A percentile compares a stretch with the other conserved stretches of the same genome.
Conservation (phyloP, 2,888 invertebrate species). For the Drosophila suboccidentalis region DNA sequence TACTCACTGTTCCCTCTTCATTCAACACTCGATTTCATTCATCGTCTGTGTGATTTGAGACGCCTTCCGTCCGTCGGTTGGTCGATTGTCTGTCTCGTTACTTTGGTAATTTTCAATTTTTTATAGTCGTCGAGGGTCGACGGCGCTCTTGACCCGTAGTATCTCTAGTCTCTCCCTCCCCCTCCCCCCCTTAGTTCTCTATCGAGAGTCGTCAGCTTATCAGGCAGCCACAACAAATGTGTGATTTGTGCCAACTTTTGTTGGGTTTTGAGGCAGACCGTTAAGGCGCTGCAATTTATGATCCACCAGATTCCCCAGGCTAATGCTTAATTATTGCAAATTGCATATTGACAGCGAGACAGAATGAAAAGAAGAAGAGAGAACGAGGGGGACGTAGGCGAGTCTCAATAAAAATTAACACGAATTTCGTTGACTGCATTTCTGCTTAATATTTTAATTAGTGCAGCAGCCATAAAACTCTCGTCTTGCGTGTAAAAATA, state of each 20-base stretch:
- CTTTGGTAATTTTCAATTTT: constrained; percentile 70
- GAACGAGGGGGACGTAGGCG: background rate
- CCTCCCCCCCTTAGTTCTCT: background rate
- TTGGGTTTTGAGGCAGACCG: background rate
- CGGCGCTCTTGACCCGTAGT: constrained; percentile 68
- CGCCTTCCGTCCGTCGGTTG: constrained; percentile 34
- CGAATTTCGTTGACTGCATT: constrained; percentile 68
- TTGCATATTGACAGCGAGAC: constrained; percentile 60
- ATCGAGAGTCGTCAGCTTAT: constrained; percentile 28
- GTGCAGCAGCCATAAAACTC: constrained; percentile 50
- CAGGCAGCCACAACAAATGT: constrained; percentile 32
- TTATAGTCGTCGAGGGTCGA: constrained; percentile 68
- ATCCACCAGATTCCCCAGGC: constrained; percentile 23
- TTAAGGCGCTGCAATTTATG: constrained; percentile 54
- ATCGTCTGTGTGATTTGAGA: constrained; percentile 60
- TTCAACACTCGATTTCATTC: constrained; percentile 76
- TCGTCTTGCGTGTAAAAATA: constrained; percentile 42
- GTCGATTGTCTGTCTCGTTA: constrained; percentile 31
- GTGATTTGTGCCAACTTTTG: constrained; percentile 34
- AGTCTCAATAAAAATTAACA: constrained; percentile 68
- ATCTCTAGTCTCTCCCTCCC: background rate
- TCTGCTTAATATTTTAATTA: constrained; percentile 70
- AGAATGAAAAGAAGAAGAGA: too few species aligned
- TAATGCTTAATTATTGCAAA: constrained; percentile 82
- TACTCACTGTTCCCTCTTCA: constrained; percentile 70